Evolutionary conservation across 2,113 vertebrate species (phyloP), one percentile per base, ranked within the genome.

Genomic region (Protobothrops flavoviridis): DNA sequence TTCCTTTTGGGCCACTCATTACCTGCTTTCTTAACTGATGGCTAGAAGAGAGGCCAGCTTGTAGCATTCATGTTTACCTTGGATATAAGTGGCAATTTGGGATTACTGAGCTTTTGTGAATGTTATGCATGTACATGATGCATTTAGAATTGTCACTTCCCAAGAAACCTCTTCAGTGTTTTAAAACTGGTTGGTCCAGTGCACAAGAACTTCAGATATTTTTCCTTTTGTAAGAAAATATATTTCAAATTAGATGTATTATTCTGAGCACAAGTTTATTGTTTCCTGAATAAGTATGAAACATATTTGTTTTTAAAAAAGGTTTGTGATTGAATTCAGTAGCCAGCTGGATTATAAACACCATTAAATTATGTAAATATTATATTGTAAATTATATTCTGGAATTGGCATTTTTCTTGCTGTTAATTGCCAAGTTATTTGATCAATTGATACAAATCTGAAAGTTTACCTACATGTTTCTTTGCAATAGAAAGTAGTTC

Each of bases 1-100:
- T 94, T 94, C 93, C 93, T 94, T 89, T 94, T 87, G 26, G 48
- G 50, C 61, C 74, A 94, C 74, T 74, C 86, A 33, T 90, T 81
- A 69, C 33, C 88, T 92, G 24, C 57, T 86, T 57, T 85, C 56
- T 55, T 85, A 61, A 43, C 23, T 88, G 48, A 87, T 74, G 59
- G 50, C 12, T 53, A n/a, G 43, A 85, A 59, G 55, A 91, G 90
- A 74, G 87, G 61, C 15, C 53, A 90, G 59, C 81, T 89, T 64
- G 33, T 64, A 86, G 56, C 24, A 48, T 24, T 64, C 87, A 61
- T 94, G 33, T 81, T 86, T 69, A 85, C 15, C 88, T 87, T 52
- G 33, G 87, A 91, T 57, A 33, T 86, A 86, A 64, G 48, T 87
- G 24, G n/a, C 81, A 85, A 92, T 92, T 94, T 92, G 90, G 33